Conservation (phyloP, 2,888 invertebrate species). For the Lottia scabra region DNA sequence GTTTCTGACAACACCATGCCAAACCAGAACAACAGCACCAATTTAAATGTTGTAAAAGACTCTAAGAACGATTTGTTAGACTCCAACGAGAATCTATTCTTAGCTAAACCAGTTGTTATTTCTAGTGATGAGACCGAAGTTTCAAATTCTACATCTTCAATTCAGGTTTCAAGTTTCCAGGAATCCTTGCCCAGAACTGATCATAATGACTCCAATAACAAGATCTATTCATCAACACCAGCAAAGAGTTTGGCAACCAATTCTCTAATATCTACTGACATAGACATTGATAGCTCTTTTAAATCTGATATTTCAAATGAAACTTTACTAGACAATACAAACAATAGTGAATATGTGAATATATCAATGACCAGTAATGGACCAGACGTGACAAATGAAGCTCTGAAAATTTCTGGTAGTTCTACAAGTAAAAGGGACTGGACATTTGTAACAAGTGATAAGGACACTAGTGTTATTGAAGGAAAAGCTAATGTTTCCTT, state of each 20-base stretch:
- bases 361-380: not conserved
- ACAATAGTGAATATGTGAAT: not conserved
- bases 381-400: constrained; percentile 8
- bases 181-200: constrained; percentile 15
- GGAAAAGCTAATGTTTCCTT: constrained; percentile 9
- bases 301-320: not conserved
- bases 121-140: not conserved
- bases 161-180: constrained; percentile 18
- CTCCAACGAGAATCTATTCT: not conserved
- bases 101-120: not conserved
- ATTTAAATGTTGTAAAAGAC: not conserved
- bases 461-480: constrained; percentile 6
- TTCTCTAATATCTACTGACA: not conserved
- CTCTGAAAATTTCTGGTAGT: constrained; percentile 5
- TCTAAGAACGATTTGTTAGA: not conserved
- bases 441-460: constrained; percentile 19
- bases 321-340: not conserved
- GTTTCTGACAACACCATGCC: too few species aligned
- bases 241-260: constrained; percentile 14
- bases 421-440: constrained; percentile 20
- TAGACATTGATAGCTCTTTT: not conserved
- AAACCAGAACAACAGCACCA: not conserved
- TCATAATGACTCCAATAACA: not conserved
- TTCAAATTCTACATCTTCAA: constrained; percentile 2
- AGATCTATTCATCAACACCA: constrained; percentile 10